Base-by-base conservation (phyloP, 2,888 invertebrate species). In the Spatulosminthurus flaviceps region DNA sequence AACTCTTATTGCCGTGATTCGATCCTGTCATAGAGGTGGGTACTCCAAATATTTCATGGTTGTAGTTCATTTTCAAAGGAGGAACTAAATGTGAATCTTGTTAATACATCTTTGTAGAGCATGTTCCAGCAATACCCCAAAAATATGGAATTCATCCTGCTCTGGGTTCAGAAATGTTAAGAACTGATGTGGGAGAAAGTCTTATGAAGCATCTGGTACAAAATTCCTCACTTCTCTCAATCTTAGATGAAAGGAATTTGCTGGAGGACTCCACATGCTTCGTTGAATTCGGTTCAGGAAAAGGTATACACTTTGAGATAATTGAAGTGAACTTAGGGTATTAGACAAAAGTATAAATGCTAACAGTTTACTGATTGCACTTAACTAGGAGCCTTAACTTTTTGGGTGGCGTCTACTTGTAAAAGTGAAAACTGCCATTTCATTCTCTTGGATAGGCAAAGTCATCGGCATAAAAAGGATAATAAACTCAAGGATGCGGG, bases 201-300 rank as follows among this genome's bases (percentile, higher is more conserved):
- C 87, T 87, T 13, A 83, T 90, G 74, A 92, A 93, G 81, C 96
- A 96, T 87, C 88, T 95, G 84, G 88, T 92, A 24, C 96, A 96
- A 88, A 92, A 92, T 76, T 92, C 95, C 1, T 92, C 93, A 0
- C 88, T 96, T 80, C 88, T 96, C 79, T 92, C 92, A 61, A 90
- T 93, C 78, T 88, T 94, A 66, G 90, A 93, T 78, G 87, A 89
- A 0, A 89, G 91, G 80, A 88, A 90, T 0, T 89, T 95, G 61
- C 88, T 94, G 0, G 86, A 86, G 16, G 88, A 91, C 13, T 87
- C 90, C 26, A 92, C 93, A 0, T 93, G 93, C 87, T 95, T 91
- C 85, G 90, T 96, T 79, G 96, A 96, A 87, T 92, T 95, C 86
- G 96, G 96, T 0, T 95, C 95, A 16, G 96, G 96, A n/a, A 94